Conservation (phyloP, 2,113 vertebrate species). For the Heterochromis multidens region DNA sequence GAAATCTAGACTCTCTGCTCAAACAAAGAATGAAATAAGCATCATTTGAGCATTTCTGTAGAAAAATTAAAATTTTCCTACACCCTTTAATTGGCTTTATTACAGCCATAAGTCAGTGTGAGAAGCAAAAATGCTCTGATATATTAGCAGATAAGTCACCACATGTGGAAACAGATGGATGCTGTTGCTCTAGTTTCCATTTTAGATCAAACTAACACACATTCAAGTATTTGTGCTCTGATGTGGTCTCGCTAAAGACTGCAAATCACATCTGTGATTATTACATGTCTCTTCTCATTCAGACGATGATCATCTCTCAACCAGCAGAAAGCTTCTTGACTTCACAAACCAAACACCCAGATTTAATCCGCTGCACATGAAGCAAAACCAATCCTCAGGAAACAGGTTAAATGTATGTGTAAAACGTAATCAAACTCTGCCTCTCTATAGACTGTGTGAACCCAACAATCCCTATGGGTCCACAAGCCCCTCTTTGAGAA, state of each 20-base stretch:
- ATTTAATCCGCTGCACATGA: constrained; percentile 46
- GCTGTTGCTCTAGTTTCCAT: constrained; percentile 77
- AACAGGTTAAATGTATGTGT: background rate
- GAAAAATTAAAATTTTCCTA: constrained; percentile 25
- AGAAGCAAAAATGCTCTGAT: constrained; percentile 69
- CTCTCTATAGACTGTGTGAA: background rate
- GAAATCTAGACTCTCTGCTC: background rate
- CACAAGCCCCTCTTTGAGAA: background rate
- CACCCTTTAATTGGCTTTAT: constrained; percentile 64
- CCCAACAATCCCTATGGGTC: constrained; percentile 11
- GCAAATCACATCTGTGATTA: constrained; percentile 45
- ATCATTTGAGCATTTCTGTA: background rate
- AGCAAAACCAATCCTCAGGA: constrained; percentile 7
- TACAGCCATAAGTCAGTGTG: constrained; percentile 56
- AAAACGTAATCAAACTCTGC: constrained; percentile 6
- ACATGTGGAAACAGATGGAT: constrained; percentile 78
- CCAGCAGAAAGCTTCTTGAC: constrained; percentile 37
- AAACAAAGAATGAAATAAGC: background rate
- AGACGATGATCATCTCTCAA: constrained; percentile 27
- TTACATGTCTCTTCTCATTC: constrained; percentile 22
- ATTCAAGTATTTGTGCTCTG: constrained; percentile 66
- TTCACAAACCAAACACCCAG: constrained; percentile 46
- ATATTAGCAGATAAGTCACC: constrained; percentile 74
- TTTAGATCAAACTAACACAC: constrained; percentile 80
- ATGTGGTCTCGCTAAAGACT: constrained; percentile 64